Conservation (phyloP, 2,113 vertebrate species). For the Ursus arctos region DNA sequence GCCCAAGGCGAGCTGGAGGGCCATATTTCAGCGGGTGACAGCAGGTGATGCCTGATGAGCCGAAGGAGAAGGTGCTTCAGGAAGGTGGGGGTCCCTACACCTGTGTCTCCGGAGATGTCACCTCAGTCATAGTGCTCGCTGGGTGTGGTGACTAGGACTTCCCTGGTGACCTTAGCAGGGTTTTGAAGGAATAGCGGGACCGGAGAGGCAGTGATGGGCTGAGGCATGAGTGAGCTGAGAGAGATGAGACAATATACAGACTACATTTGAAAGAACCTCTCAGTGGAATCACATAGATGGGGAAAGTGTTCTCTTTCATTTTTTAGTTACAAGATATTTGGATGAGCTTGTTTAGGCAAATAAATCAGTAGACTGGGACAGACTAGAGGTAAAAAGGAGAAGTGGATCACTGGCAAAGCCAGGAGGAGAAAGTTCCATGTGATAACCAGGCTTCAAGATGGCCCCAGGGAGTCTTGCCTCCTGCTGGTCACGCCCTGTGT, state of each 20-base stretch:
- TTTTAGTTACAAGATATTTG: not conserved
- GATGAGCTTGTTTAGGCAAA: not conserved
- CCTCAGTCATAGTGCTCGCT: fast-evolving
- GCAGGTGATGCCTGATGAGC: not conserved
- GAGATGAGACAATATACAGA: not conserved
- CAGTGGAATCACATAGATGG: not conserved
- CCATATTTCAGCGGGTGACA: not conserved
- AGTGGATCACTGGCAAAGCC: not conserved
- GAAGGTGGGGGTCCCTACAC: not conserved
- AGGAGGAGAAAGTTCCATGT: not conserved
- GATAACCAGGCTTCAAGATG: not conserved
- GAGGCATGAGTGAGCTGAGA: not conserved
- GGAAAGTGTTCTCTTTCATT: not conserved
- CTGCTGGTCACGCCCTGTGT: not conserved
- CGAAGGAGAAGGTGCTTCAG: not conserved
- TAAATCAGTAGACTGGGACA: not conserved
- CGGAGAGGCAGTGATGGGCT: not conserved
- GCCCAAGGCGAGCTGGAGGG: not conserved
- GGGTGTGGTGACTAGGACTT: not conserved
- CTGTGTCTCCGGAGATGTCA: not conserved
- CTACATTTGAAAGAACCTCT: not conserved
- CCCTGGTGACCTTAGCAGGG: not conserved
- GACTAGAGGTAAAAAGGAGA: not conserved
- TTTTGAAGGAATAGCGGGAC: not conserved
- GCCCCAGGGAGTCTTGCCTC: fast-evolving